These are phyloP conservation scores for Dreissena rostriformis DNA, from an alignment of 1,140 invertebrate genomes.

Conservation along the genomic window DNA sequence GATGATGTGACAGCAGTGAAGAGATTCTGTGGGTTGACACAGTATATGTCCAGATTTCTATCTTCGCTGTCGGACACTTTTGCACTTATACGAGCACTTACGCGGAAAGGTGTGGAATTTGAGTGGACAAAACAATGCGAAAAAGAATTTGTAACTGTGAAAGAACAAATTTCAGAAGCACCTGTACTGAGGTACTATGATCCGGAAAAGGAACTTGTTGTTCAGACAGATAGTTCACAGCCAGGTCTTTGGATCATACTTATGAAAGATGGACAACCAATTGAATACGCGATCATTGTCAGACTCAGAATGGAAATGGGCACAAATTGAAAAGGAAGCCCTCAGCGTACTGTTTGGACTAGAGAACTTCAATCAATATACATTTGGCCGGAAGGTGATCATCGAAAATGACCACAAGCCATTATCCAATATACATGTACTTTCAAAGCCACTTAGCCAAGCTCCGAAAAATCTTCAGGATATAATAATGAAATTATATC, in stretches of 20 bases:
- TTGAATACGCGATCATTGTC: constrained; percentile 81
- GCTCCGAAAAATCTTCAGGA: not conserved
- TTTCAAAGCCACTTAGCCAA: not conserved
- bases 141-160: constrained; percentile 61
- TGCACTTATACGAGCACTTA: constrained; percentile 15
- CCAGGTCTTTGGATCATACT: constrained; percentile 80
- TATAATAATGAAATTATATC: not conserved
- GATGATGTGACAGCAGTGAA: constrained; percentile 51
- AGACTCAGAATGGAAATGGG: constrained; percentile 81
- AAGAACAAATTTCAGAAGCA: constrained; percentile 61
- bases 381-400: constrained; percentile 67
- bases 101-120: constrained; percentile 15
- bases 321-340: constrained; percentile 82
- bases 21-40: constrained; percentile 71
- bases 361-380: constrained; percentile 65
- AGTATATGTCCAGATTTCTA: constrained; percentile 77
- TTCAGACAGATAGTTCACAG: constrained; percentile 67
- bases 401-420: constrained; percentile 78
- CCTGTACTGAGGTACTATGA: constrained; percentile 69
- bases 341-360: constrained; percentile 81
- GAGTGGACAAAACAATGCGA: constrained; percentile 9
- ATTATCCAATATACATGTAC: not conserved
- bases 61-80: constrained; percentile 69
- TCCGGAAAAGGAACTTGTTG: constrained; percentile 47
- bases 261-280: constrained; percentile 79